Conservation (phyloP, 2,113 vertebrate genomes). For the Parotia lawesii region DNA sequence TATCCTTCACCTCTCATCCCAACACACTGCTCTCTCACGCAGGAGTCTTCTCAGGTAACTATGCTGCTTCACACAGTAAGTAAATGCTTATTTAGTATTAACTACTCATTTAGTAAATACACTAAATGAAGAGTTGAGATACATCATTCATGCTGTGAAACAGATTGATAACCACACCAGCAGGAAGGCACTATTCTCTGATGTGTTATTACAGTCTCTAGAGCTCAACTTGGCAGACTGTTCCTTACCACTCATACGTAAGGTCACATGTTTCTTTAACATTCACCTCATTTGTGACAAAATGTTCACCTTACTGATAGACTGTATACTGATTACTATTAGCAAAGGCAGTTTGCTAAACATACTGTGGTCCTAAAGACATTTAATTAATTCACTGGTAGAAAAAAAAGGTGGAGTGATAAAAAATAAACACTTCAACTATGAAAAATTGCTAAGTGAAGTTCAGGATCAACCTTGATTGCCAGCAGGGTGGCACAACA, state of each 20-base stretch:
- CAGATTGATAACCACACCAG: neutral
- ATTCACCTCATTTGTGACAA: neutral
- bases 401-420: neutral
- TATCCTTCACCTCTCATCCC: neutral
- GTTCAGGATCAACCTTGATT: neutral
- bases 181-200: neutral
- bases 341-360: neutral
- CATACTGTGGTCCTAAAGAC: neutral
- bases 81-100: neutral
- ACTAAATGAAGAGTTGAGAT: neutral
- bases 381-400: neutral
- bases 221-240: neutral
- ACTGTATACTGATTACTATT: neutral
- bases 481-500: neutral
- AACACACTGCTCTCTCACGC: neutral
- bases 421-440: neutral
- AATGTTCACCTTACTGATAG: neutral
- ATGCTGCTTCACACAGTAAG: neutral
- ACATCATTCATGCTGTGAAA: neutral
- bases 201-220: neutral
- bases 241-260: neutral
- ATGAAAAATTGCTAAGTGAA: neutral
- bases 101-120: neutral
- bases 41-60: neutral
- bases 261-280: neutral